These are phyloP conservation scores for Crematogaster levior DNA, from an alignment of 2,888 invertebrate species.

Conservation along the genomic window DNA sequence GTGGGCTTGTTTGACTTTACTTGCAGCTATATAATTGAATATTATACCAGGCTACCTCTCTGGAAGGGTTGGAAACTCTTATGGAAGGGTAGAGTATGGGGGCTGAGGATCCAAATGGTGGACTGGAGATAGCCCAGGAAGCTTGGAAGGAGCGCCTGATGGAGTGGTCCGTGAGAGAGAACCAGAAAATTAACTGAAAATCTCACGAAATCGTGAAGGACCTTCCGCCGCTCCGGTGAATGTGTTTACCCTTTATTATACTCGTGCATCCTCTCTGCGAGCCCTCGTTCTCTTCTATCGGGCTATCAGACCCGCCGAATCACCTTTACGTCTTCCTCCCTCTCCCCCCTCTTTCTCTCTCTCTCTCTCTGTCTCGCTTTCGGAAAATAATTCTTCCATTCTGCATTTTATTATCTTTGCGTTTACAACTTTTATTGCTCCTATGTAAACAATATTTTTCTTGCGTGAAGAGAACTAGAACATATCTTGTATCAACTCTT, in stretches of 20 bases:
- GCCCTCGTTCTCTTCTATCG: slow-evolving; percentile 5
- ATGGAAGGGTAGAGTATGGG: slow-evolving; percentile 70
- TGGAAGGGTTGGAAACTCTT: slow-evolving; percentile 84
- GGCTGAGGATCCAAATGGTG: slow-evolving; percentile 71
- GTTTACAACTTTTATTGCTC: not conserved
- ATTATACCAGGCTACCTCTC: slow-evolving; percentile 82
- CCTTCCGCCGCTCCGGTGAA: slow-evolving; percentile 62
- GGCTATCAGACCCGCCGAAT: slow-evolving; percentile 15
- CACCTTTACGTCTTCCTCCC: not conserved
- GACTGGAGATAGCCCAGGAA: slow-evolving; percentile 71
- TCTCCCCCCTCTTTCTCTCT: not conserved
- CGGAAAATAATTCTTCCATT: slow-evolving; percentile 9
- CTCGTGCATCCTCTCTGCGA: slow-evolving; percentile 67
- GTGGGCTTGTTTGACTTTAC: slow-evolving; percentile 85
- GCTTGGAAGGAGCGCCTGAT: slow-evolving; percentile 66
- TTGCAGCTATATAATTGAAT: slow-evolving; percentile 85
- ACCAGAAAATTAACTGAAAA: slow-evolving; percentile 79
- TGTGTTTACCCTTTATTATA: slow-evolving; percentile 81
- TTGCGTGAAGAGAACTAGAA: not conserved
- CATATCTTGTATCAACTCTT: not conserved
- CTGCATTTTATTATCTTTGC: not conserved
- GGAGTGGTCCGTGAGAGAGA: slow-evolving; percentile 73
- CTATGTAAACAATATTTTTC: not conserved
- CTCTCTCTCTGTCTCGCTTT: not conserved
- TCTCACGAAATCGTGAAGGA: slow-evolving; percentile 77